These are phyloP conservation scores for Periphyllus acericola DNA, from an alignment of 2,888 invertebrate species.

Conservation along the genomic window DNA sequence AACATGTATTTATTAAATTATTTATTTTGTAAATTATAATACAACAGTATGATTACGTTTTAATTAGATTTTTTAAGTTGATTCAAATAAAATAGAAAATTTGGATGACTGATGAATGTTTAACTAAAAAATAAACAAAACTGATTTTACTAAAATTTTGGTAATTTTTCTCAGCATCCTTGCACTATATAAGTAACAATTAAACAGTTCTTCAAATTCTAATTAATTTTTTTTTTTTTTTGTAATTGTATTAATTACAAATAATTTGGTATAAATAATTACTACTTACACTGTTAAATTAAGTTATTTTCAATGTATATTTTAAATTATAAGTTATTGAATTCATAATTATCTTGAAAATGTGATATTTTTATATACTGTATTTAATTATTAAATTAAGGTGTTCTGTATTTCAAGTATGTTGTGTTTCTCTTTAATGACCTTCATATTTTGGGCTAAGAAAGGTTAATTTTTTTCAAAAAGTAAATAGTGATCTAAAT, in stretches of 20 bases:
- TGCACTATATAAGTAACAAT: not conserved
- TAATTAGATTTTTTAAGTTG: conserved; percentile 6
- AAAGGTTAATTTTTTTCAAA: not conserved
- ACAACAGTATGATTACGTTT: not conserved
- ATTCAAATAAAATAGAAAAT: conserved; percentile 19
- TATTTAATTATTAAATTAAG: conserved; percentile 20
- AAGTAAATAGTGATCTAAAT: not conserved
- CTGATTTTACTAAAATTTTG: conserved; percentile 5
- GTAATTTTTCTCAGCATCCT: conserved; percentile 3
- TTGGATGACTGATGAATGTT: conserved; percentile 7
- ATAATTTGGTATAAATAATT: not conserved
- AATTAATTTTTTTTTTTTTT: not conserved
- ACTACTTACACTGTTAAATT: conserved; percentile 18
- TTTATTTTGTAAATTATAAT: conserved; percentile 43
- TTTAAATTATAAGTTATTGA: conserved; percentile 10
- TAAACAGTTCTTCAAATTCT: not conserved
- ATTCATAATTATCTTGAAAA: conserved; percentile 29
- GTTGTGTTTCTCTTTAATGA: conserved; percentile 4
- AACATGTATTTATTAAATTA: conserved; percentile 36
- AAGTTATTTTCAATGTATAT: conserved; percentile 34
- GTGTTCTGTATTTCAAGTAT: not conserved
- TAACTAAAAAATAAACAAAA: conserved; percentile 20
- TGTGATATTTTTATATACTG: conserved; percentile 52
- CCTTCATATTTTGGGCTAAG: not conserved
- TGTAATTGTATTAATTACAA: not conserved